Conservation (phyloP, 1,140 invertebrate genomes). For the Drosophila busckii region DNA sequence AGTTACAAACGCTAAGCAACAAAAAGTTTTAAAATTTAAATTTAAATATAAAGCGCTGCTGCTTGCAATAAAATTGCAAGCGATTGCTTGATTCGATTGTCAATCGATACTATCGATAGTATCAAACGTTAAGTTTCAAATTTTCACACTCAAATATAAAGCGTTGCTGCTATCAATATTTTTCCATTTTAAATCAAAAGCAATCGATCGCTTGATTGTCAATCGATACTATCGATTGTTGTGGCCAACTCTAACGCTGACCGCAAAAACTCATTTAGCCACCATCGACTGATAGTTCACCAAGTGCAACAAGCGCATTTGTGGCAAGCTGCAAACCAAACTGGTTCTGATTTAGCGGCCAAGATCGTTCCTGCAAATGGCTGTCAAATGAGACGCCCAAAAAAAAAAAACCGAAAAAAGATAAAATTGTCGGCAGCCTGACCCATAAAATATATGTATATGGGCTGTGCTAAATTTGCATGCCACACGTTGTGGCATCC, state of each 20-base stretch:
- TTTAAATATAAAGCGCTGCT: too few species aligned
- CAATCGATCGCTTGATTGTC: too few species aligned
- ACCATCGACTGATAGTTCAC: neutral
- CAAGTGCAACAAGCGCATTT: neutral
- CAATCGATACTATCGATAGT: too few species aligned
- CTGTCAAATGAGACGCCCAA: slow-evolving; percentile 18
- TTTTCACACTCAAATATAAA: too few species aligned
- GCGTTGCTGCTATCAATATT: too few species aligned
- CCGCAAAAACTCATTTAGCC: slow-evolving; percentile 41
- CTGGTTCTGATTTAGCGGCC: slow-evolving; percentile 56
- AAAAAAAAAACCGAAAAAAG: slow-evolving; percentile 19
- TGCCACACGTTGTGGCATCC: slow-evolving; percentile 20
- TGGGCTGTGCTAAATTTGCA: slow-evolving; percentile 48
- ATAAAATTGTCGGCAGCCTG: slow-evolving; percentile 53
- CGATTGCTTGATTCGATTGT: too few species aligned
- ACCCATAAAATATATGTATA: slow-evolving; percentile 53
- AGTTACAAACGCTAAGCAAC: too few species aligned
- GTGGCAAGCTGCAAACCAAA: slow-evolving; percentile 29
- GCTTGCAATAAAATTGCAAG: too few species aligned
- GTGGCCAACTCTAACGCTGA: slow-evolving; percentile 13
- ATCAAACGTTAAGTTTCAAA: too few species aligned
- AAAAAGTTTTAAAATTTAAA: too few species aligned
- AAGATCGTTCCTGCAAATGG: slow-evolving; percentile 31
- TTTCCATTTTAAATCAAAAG: too few species aligned
- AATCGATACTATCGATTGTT: too few species aligned